phyloP scores from a whole-genome alignment of 2,888 invertebrate genomes.

The Lasioglossum calceatum region DNA sequence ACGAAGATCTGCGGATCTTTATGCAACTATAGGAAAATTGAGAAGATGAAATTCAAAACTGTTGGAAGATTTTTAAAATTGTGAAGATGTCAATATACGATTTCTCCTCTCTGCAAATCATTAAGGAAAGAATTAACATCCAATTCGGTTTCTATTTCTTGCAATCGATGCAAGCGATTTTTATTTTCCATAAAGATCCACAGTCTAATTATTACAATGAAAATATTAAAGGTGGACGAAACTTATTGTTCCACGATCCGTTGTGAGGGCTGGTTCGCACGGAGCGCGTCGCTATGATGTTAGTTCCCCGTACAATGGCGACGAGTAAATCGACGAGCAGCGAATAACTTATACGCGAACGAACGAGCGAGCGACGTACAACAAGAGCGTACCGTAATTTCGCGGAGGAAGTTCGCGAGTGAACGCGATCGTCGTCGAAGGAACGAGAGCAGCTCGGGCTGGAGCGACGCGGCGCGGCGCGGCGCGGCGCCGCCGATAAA shows the following conservation, averaged over 20 bases:
- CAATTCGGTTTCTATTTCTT: too few relatives aligned
- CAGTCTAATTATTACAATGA: too few relatives aligned
- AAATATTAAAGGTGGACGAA: too few relatives aligned
- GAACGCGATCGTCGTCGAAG: not conserved
- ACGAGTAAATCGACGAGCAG: not conserved
- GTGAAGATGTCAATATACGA: too few relatives aligned
- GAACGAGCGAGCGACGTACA: not conserved
- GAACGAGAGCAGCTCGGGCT: not conserved
- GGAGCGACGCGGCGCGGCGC: not conserved
- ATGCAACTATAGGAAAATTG: too few relatives aligned
- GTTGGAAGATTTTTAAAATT: too few relatives aligned
- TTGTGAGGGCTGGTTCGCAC: not conserved
- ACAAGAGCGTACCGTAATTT: not conserved
- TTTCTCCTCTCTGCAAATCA: too few relatives aligned
- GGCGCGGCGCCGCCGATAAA: conserved; percentile 4
- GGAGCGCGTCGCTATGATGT: not conserved
- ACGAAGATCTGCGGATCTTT: too few relatives aligned
- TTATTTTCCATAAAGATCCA: too few relatives aligned
- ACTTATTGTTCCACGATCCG: not conserved
- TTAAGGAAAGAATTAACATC: too few relatives aligned
- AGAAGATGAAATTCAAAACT: too few relatives aligned
- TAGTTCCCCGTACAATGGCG: not conserved
- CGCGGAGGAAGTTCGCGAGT: not conserved
- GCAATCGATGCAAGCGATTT: too few relatives aligned
- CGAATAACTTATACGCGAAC: not conserved